Percentiles rank a stretch among this genome's conserved stretches.
Evolutionary conservation across 2,113 vertebrate genomes (phyloP).

Genomic region (Callipepla squamata): DNA sequence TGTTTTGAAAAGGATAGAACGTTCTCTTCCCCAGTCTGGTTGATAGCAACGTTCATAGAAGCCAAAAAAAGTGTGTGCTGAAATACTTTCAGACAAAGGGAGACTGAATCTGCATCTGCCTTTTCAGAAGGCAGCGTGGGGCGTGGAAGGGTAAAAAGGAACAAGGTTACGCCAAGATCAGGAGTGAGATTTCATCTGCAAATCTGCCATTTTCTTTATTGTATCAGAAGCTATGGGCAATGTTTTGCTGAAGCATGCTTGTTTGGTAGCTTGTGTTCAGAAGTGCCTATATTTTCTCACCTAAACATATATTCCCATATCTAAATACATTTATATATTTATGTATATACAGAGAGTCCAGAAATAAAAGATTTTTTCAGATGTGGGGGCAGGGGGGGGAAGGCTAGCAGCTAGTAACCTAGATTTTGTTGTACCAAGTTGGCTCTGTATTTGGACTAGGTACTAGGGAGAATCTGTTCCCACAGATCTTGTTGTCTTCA

Average conservation of each 20-base stretch:
- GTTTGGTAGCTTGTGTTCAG: background rate
- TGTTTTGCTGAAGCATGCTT: background rate
- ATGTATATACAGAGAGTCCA: background rate
- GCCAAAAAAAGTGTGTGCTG: background rate
- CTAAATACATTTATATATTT: background rate
- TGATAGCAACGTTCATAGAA: background rate
- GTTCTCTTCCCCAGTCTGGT: background rate
- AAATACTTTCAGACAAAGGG: background rate
- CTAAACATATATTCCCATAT: no score
- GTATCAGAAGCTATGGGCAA: background rate
- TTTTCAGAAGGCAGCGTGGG: background rate
- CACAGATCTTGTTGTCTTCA: background rate
- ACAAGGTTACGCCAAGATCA: background rate
- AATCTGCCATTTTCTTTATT: background rate
- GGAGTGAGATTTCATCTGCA: background rate
- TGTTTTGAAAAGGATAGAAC: background rate
- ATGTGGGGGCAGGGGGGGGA: background rate
- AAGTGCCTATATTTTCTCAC: background rate
- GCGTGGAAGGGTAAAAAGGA: background rate
- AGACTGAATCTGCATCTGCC: background rate
- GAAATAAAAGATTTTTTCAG: background rate
- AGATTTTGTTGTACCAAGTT: background rate
- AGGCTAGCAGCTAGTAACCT: background rate
- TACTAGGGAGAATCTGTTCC: background rate
- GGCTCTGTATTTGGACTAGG: background rate